Conservation (phyloP, 2,888 invertebrate genomes). For the Drosophila stalkeri region DNA sequence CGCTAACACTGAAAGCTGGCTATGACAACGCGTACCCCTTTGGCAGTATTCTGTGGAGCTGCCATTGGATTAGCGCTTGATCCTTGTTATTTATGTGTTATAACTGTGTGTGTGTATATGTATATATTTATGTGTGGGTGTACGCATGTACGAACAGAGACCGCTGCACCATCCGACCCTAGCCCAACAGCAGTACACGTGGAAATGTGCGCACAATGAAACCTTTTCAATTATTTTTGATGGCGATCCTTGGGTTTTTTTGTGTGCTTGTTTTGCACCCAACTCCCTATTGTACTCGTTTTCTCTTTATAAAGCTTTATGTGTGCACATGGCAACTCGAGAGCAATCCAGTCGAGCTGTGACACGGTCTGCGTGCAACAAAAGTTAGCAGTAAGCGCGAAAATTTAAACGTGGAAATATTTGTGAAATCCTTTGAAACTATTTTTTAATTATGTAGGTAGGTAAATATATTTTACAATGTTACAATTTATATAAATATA, state of each 20-base stretch:
- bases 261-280: conserved; percentile 42
- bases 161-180: conserved; percentile 9
- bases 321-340: conserved; percentile 35
- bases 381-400: neutral
- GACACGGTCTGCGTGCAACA: neutral
- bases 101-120: conserved; percentile 5
- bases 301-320: conserved; percentile 1
- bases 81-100: conserved; percentile 76
- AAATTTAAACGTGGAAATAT: neutral
- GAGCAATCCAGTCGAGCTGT: conserved; percentile 18
- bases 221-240: conserved; percentile 75
- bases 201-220: conserved; percentile 57
- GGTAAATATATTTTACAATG: too few species aligned
- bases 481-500: too few species aligned
- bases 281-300: conserved; percentile 19
- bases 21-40: conserved; percentile 59
- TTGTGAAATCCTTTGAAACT: neutral
- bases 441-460: neutral
- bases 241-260: conserved; percentile 34
- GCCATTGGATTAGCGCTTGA: conserved; percentile 68
- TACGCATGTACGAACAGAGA: conserved; percentile 18
- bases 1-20: conserved; percentile 67
- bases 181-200: conserved; percentile 30
- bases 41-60: conserved; percentile 42
- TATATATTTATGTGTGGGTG: neutral